Base-by-base conservation (phyloP, 2,113 vertebrate genomes). In the Burhinus bistriatus region DNA sequence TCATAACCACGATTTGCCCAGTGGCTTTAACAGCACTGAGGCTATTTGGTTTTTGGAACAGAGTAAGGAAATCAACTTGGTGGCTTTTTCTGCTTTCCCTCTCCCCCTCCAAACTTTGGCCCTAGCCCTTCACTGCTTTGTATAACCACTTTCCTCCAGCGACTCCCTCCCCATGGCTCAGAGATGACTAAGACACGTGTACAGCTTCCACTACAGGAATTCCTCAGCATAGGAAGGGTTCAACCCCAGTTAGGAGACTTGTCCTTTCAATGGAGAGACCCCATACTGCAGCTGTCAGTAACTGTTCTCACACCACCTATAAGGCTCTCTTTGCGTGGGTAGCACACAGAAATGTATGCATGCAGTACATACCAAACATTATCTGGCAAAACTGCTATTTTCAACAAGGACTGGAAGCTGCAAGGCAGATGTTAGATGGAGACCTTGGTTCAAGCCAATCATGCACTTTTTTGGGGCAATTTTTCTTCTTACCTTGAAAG, bases 401-500 rank as follows among this genome's bases (percentile, higher is more conserved):
- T 73, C 61, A 86, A 1, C 11, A 4, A 9, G 19, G 27, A 16
- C 20, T 89, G 62, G 40, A 87, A 86, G 34, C n/a, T 86, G 72
- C 23, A 90, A 70, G 52, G 15, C 49, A 25, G 38, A 55, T 26
- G 15, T 15, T 44, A 36, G 26, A 54, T 70, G 26, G 34, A 83
- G 44, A 83, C 15, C 18, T 78, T 42, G 2, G 11, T 42, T 93
- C 15, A 30, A 73, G 40, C 13, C 42, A 62, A 8, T 20, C 12
- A 11, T 32, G 18, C 8, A 23, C 40, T 38, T 83, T 65, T 78
- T 49, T 40, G 17, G 8, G 40, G 23, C 23, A 68, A 1, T 47
- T 76, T 91, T 69, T 71, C 8, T 47, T 80, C 95, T 95, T 97
- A 99, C 99, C 99, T 99, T 99, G 77, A 99, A 99, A 89, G 99